Evolutionary conservation across 2,113 vertebrate genomes (phyloP).

Genomic region (Nycticebus coucang): DNA sequence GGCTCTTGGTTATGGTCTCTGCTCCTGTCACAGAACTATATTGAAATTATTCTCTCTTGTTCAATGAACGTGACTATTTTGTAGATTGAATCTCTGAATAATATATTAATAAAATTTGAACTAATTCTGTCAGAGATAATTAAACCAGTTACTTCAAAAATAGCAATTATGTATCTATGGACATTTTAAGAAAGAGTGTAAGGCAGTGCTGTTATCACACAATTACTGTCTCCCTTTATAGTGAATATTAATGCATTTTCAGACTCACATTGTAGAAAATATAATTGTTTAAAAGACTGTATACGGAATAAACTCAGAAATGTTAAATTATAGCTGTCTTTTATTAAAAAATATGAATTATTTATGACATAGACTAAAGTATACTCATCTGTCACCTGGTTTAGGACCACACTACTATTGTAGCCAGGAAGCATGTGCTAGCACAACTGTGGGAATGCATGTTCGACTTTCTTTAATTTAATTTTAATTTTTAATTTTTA

Average conservation of each 20-base stretch:
- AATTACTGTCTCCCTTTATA: background rate
- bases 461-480: background rate
- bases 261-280: background rate
- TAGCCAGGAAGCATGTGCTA: background rate
- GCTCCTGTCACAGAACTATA: background rate
- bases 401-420: background rate
- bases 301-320: background rate
- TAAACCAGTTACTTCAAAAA: slow-evolving; percentile 38
- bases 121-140: background rate
- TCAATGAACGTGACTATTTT: background rate
- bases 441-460: background rate
- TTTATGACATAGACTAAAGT: background rate
- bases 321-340: background rate
- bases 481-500: background rate
- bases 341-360: background rate
- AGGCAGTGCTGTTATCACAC: background rate
- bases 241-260: slow-evolving; percentile 2
- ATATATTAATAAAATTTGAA: slow-evolving; percentile 20
- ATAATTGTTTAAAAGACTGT: background rate
- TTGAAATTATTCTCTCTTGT: slow-evolving; percentile 14
- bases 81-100: slow-evolving; percentile 4
- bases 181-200: slow-evolving; percentile 38
- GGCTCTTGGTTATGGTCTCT: background rate
- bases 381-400: background rate
- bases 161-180: background rate